A percentile compares a stretch with the other conserved stretches of the same genome.
These are phyloP conservation scores for Tiliacea aurago DNA, from an alignment of 2,888 invertebrate species.

Conservation along the genomic window DNA sequence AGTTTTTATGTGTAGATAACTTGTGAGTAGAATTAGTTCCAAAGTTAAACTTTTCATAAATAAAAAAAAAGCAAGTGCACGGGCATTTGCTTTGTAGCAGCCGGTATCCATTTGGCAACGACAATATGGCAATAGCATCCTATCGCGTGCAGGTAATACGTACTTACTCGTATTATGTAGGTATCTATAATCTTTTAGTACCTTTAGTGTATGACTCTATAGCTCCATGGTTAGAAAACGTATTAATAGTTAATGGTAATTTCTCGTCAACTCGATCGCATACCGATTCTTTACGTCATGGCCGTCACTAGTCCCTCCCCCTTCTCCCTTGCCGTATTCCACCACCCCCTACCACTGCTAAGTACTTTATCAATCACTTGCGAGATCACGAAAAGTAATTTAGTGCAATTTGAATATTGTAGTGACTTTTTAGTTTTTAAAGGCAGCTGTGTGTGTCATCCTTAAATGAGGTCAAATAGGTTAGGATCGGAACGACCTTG, in stretches of 20 bases:
- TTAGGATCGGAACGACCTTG: constrained; percentile 70
- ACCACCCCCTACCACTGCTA: constrained; percentile 60
- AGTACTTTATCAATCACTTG: constrained; percentile 81
- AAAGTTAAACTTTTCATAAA: neutral
- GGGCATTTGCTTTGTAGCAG: constrained; percentile 19
- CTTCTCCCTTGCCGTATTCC: constrained; percentile 48
- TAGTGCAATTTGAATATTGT: constrained; percentile 56
- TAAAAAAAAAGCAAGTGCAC: constrained; percentile 24
- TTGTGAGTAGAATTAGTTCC: constrained; percentile 2
- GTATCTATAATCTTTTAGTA: constrained; percentile 25
- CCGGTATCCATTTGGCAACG: constrained; percentile 34
- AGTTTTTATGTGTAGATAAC: constrained; percentile 14
- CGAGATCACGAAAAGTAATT: constrained; percentile 74
- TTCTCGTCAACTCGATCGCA: constrained; percentile 82
- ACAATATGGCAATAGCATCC: constrained; percentile 48
- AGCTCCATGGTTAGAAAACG: constrained; percentile 43
- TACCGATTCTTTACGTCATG: constrained; percentile 86
- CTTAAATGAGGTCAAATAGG: constrained; percentile 72
- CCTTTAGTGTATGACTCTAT: constrained; percentile 29
- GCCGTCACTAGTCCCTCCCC: constrained; percentile 72
- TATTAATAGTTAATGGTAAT: constrained; percentile 71
- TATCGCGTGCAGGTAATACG: constrained; percentile 46
- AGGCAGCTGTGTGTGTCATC: constrained; percentile 63
- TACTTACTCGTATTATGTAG: constrained; percentile 22
- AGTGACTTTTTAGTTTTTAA: constrained; percentile 52